A percentile compares a stretch with the other conserved stretches of the same genome.
phyloP scores from a whole-genome alignment of 30 jellyfish, hydroid and myxozoan genomes.

The Aurelia sp. region DNA sequence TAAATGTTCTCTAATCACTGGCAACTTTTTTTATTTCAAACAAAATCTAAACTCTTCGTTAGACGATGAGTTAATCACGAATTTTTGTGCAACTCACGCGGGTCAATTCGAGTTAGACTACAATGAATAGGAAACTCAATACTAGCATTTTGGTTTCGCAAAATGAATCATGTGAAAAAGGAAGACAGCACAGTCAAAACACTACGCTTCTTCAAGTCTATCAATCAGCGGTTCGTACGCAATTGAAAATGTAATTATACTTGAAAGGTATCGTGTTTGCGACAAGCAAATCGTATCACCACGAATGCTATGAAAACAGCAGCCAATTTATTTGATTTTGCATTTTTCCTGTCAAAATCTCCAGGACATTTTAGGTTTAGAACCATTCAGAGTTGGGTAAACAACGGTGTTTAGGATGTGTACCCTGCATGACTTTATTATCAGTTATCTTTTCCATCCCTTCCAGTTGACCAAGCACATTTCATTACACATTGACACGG shows the following conservation, averaged over 20 bases:
- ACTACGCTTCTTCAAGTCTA: neutral
- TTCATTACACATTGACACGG: neutral
- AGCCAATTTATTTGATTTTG: conserved; percentile 7
- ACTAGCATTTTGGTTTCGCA: too few species aligned
- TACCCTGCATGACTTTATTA: conserved; percentile 49
- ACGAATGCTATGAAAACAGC: conserved; percentile 41
- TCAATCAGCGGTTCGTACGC: neutral
- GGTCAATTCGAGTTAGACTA: too few species aligned
- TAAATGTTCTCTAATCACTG: too few species aligned
- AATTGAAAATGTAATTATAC: neutral
- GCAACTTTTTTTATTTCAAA: too few species aligned
- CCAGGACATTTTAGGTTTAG: conserved; percentile 25
- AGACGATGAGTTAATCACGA: too few species aligned
- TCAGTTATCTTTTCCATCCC: conserved; percentile 41
- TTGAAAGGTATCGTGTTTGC: conserved; percentile 19
- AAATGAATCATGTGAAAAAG: neutral
- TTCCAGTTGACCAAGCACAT: conserved; percentile 31
- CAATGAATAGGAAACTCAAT: too few species aligned
- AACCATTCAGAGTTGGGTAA: conserved; percentile 29
- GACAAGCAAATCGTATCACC: conserved; percentile 27
- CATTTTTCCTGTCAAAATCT: conserved; percentile 60
- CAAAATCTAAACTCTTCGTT: too few species aligned
- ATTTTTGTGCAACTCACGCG: too few species aligned
- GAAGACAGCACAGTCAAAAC: conserved; percentile 16
- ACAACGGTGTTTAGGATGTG: conserved; percentile 46